Percentiles rank a stretch among this genome's conserved stretches.
Conservation (phyloP, 2,888 invertebrate species). For the Acanthopleura granulata region DNA sequence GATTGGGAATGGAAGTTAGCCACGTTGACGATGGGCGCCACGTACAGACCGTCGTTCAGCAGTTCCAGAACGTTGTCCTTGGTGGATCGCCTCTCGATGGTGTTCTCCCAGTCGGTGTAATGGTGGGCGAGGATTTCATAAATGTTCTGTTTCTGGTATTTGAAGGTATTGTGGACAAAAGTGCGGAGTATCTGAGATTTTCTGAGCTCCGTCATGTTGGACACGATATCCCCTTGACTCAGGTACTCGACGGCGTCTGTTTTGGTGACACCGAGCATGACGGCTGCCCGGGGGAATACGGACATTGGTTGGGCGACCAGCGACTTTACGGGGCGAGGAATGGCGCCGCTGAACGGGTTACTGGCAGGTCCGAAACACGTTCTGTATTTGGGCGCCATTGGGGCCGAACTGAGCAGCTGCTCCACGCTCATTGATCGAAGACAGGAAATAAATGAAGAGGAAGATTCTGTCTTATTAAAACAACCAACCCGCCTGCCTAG, state of each 20-base stretch:
- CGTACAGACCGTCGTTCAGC: constrained; percentile 88
- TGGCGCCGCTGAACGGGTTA: constrained; percentile 1
- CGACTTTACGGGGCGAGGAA: background rate
- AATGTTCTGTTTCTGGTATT: constrained; percentile 92
- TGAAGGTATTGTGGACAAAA: constrained; percentile 90
- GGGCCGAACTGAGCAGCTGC: constrained; percentile 54
- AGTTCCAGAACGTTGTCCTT: constrained; percentile 88
- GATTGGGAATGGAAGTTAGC: constrained; percentile 88
- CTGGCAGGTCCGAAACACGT: constrained; percentile 47
- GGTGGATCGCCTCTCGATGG: constrained; percentile 82
- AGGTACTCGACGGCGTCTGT: constrained; percentile 87
- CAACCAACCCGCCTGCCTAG: constrained; percentile 63
- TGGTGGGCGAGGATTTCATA: constrained; percentile 95
- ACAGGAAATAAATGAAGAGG: constrained; percentile 51
- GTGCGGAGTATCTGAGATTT: constrained; percentile 90
- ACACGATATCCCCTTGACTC: constrained; percentile 84
- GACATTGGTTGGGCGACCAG: constrained; percentile 5
- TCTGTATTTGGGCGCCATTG: constrained; percentile 59
- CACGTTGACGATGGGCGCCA: constrained; percentile 87
- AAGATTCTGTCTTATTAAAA: constrained; percentile 43
- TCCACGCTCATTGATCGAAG: constrained; percentile 80
- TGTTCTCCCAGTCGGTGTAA: constrained; percentile 88
- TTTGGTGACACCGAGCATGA: constrained; percentile 63
- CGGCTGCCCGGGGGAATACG: constrained; percentile 15
- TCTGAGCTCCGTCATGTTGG: constrained; percentile 92